Conservation (phyloP, 2,113 vertebrate species). For the Takifugu bimaculatus region DNA sequence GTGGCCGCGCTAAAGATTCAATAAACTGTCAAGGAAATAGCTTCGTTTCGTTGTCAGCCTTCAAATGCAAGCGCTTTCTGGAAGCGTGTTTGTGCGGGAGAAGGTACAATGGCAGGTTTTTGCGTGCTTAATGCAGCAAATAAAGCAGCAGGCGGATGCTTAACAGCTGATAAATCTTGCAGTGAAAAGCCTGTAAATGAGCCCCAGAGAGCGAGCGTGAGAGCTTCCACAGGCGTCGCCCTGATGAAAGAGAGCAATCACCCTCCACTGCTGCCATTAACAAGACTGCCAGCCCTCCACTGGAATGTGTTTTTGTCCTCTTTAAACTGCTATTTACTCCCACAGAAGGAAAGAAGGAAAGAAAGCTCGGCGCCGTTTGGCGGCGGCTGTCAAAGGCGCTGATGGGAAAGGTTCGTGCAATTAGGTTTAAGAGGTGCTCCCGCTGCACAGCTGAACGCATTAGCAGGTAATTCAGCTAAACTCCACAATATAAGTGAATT, state of each 20-base stretch:
- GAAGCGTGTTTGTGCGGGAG: conserved; percentile 19
- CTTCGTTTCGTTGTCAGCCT: conserved; percentile 22
- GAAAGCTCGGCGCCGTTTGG: conserved; percentile 9
- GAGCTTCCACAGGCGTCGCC: conserved; percentile 12
- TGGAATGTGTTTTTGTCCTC: conserved; percentile 28
- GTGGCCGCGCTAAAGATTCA: conserved; percentile 1
- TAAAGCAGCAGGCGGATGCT: conserved; percentile 19
- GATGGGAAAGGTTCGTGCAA: conserved; percentile 23
- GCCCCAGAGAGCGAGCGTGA: background rate
- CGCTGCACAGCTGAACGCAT: conserved; percentile 12
- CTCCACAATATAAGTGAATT: background rate
- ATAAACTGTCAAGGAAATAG: conserved; percentile 22
- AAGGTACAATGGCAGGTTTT: conserved; percentile 21
- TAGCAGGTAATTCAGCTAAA: background rate
- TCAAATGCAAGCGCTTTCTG: conserved; percentile 32
- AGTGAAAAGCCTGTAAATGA: conserved; percentile 57
- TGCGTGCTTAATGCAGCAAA: conserved; percentile 17
- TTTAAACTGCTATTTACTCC: conserved; percentile 33
- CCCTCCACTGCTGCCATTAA: conserved; percentile 22
- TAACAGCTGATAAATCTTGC: conserved; percentile 40
- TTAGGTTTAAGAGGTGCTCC: conserved; percentile 5
- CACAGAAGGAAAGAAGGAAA: conserved; percentile 2
- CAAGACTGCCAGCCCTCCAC: conserved; percentile 17
- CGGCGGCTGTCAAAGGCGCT: conserved; percentile 14
- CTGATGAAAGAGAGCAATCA: conserved; percentile 59